Conservation (phyloP, 2,113 vertebrate genomes). For the Cromileptes altivelis region DNA sequence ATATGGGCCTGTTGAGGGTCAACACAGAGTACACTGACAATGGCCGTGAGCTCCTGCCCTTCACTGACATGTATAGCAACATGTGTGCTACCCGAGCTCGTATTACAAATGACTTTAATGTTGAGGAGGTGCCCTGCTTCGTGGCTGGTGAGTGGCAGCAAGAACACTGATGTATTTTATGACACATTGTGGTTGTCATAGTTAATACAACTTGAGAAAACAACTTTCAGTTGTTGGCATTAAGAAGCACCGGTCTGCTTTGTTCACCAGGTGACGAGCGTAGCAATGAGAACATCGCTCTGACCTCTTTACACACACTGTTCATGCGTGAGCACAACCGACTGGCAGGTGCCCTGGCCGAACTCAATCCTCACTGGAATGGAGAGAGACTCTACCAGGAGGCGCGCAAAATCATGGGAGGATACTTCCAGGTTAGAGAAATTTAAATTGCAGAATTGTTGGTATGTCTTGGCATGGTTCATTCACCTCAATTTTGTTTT, state of each 20-base stretch:
- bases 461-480: neutral
- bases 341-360: conserved; percentile 69
- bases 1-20: conserved; percentile 78
- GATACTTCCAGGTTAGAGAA: conserved; percentile 76
- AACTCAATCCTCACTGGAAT: conserved; percentile 81
- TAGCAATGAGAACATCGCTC: conserved; percentile 75
- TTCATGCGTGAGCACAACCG: conserved; percentile 86
- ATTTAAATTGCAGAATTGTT: neutral
- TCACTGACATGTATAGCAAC: conserved; percentile 49
- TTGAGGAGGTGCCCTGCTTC: conserved; percentile 81
- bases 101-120: conserved; percentile 51
- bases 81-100: conserved; percentile 69
- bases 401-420: conserved; percentile 83
- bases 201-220: too few species aligned
- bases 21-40: conserved; percentile 73
- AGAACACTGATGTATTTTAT: neutral
- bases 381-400: conserved; percentile 84
- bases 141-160: conserved; percentile 74
- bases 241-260: too few species aligned
- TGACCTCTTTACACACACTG: conserved; percentile 80
- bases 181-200: too few species aligned
- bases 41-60: conserved; percentile 81
- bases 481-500: neutral
- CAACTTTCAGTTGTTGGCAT: too few species aligned
- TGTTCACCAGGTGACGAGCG: conserved; percentile 73